These are phyloP conservation scores for Anthopleura sola DNA, from an alignment of 64 coral and sea anemone species.

Conservation along the genomic window DNA sequence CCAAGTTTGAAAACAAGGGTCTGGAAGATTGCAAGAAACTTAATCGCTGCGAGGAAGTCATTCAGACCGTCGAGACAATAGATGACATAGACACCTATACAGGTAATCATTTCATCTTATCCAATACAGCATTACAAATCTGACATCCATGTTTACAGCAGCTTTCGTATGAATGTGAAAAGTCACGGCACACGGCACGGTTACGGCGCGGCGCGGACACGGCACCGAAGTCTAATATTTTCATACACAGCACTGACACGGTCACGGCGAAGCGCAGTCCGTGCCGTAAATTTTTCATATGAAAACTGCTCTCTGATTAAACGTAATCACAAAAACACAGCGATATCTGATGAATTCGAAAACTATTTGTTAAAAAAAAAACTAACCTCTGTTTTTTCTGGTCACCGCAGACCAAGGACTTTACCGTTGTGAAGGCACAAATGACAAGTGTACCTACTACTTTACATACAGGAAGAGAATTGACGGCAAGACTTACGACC, in stretches of 20 bases:
- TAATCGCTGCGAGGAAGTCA: slow-evolving; percentile 49
- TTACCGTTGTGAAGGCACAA: slow-evolving; percentile 63
- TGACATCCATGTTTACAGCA: too few relatives aligned
- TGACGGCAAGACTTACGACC: slow-evolving; percentile 24
- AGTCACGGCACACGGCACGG: too few relatives aligned
- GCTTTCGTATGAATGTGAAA: too few relatives aligned
- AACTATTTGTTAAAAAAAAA: not conserved
- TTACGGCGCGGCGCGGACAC: too few relatives aligned
- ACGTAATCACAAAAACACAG: too few relatives aligned
- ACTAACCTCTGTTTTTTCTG: not conserved
- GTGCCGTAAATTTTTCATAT: too few relatives aligned
- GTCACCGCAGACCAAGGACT: slow-evolving; percentile 47
- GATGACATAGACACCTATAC: slow-evolving; percentile 57
- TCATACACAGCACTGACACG: too few relatives aligned
- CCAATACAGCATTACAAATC: not conserved
- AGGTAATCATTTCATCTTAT: slow-evolving; percentile 19
- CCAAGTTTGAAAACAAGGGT: slow-evolving; percentile 51
- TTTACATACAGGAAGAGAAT: slow-evolving; percentile 57
- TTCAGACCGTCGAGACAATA: slow-evolving; percentile 50
- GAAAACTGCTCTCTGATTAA: too few relatives aligned
- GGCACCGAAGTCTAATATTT: too few relatives aligned
- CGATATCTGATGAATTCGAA: too few relatives aligned
- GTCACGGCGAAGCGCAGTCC: too few relatives aligned
- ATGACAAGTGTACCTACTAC: slow-evolving; percentile 60
- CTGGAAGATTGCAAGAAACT: slow-evolving; percentile 60